Evolutionary conservation across 2,113 vertebrate genomes (phyloP), one percentile per base, ranked within the genome.

Genomic region (Chiloscyllium plagiosum): DNA sequence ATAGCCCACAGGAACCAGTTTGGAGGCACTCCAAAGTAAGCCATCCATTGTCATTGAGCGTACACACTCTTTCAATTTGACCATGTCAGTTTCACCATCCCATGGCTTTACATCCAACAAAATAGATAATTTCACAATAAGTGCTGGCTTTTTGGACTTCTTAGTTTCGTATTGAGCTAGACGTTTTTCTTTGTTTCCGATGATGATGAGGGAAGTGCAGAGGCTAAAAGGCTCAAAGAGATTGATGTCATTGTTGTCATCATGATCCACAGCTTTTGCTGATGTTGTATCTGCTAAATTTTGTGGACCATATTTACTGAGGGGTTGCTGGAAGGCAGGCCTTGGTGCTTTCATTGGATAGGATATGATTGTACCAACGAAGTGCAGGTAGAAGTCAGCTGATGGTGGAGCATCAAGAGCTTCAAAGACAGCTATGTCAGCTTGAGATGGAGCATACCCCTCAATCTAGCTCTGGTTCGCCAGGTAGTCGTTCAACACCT

Each of bases 31-130:
- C 99, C 99, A 99, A 83, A 99, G 96, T 95, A 99, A 97, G 96
- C 99, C 99, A 0, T 99, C 99, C 96, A 98, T 97, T 96, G 98
- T 97, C 93, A 99, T 98, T 96, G 98, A 99, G 96, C 99, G 97
- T 15, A 99, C 99, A 1, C 98, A 99, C 97, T 99, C 99, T 96
- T 99, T 99, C 22, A 99, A 96, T 96, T 99, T 99, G 0, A 97
- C 96, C 99, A 99, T 99, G 96, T 99, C 99, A 0, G 99, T 99
- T 97, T 99, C 99, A 33, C 99, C 99, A 61, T 99, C 99, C 99
- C 99, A 99, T 3, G 99, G 99, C 92, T 99, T 99, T 96, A 99
- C 99, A 80, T 99, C 99, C 96, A 99, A 96, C 92, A 99, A 97
- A 96, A 99, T 97, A 0, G 99, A 99, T 4, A 99, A 99, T 96